Evolutionary conservation across 2,797 vertebrate genomes (phyloP).

Genomic region (Hylomyscus alleni): DNA sequence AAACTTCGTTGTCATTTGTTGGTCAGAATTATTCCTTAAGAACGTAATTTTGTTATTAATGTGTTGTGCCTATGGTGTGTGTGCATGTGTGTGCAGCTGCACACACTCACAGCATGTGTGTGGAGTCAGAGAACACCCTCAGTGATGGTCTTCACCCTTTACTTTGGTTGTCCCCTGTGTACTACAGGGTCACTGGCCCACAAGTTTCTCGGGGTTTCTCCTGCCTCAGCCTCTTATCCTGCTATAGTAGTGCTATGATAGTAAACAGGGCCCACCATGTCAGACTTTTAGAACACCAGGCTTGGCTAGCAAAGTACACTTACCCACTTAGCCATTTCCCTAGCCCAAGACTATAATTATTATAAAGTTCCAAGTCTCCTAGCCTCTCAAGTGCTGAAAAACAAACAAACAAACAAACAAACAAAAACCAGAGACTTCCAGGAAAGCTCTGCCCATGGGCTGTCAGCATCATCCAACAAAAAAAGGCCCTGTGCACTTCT

Average conservation of each 20-base stretch:
- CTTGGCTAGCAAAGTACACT: not conserved
- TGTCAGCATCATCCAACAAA: slow-evolving; percentile 9
- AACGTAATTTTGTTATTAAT: not conserved
- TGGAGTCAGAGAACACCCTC: not conserved
- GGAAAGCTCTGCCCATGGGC: not conserved
- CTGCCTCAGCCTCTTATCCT: not conserved
- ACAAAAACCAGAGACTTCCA: not conserved
- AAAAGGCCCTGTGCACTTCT: not conserved
- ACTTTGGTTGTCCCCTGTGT: not conserved
- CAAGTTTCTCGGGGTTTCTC: not conserved
- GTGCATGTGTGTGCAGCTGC: not conserved
- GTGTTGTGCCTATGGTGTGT: not conserved
- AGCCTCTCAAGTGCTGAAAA: not conserved
- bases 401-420: not conserved
- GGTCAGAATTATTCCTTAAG: slow-evolving; percentile 46
- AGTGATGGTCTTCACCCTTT: too few relatives aligned
- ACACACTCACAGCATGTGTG: not conserved
- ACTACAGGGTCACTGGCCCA: not conserved
- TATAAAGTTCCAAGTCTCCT: not conserved
- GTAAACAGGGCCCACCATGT: too few relatives aligned
- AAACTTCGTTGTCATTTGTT: slow-evolving; percentile 60
- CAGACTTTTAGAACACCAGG: not conserved
- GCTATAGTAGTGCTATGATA: not conserved
- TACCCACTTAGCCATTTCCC: not conserved
- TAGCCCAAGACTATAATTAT: not conserved